These are phyloP conservation scores for Riparia riparia DNA, from an alignment of 2,113 vertebrate genomes.

Conservation along the genomic window DNA sequence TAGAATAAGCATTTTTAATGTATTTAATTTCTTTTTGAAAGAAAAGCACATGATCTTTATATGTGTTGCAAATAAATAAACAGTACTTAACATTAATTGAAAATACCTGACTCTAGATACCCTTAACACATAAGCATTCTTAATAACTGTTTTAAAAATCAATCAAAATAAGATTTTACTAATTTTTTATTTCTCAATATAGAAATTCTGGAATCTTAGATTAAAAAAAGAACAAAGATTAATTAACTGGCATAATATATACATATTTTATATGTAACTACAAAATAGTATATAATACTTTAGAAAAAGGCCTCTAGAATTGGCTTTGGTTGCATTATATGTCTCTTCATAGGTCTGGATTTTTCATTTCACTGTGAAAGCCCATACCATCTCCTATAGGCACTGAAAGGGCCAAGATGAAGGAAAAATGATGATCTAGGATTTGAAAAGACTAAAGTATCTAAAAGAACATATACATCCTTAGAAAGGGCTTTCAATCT, in stretches of 20 bases:
- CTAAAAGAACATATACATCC: background rate
- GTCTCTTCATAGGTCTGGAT: constrained; percentile 21
- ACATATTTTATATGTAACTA: background rate
- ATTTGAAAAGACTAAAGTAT: constrained; percentile 1
- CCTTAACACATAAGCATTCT: background rate
- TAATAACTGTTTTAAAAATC: background rate
- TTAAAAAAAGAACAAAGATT: background rate
- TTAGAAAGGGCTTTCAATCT: background rate
- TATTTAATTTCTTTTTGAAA: background rate
- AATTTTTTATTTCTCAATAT: background rate
- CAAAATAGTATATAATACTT: background rate
- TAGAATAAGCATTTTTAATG: background rate
- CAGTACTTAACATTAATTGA: background rate
- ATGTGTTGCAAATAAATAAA: background rate
- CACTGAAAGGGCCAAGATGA: background rate
- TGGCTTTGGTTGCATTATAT: constrained; percentile 32
- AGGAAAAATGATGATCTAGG: background rate
- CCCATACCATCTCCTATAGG: constrained; percentile 25
- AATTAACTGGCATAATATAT: background rate
- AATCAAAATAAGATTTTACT: background rate
- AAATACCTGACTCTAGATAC: background rate
- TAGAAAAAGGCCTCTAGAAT: background rate
- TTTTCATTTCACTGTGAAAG: constrained; percentile 60
- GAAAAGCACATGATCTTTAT: background rate
- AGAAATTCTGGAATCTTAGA: constrained; percentile 21